Percentiles rank a stretch among this genome's conserved stretches.
These are phyloP conservation scores for Centropristis striata DNA, from an alignment of 2,113 vertebrate species.

Conservation along the genomic window DNA sequence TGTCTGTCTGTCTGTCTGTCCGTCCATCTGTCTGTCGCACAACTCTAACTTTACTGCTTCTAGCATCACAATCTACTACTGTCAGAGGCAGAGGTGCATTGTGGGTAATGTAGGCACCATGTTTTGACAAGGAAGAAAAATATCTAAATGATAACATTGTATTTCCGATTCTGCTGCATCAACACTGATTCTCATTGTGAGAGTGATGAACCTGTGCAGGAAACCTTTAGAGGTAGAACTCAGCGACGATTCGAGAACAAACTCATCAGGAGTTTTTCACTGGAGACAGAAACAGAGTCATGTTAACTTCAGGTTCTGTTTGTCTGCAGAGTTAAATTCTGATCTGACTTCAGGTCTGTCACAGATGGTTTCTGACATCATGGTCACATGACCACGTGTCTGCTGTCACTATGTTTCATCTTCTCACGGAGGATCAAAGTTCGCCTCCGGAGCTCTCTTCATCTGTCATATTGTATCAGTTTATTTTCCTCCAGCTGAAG, in stretches of 20 bases:
- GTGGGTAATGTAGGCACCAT: no score
- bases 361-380: slow-evolving; percentile 29
- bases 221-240: not conserved
- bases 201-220: no score
- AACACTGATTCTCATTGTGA: no score
- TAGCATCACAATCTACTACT: no score
- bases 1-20: not conserved
- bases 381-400: slow-evolving; percentile 26
- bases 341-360: not conserved
- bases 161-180: no score
- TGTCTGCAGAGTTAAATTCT: not conserved
- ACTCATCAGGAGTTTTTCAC: not conserved
- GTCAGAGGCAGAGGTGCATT: no score
- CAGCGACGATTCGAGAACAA: not conserved
- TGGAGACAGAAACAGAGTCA: not conserved
- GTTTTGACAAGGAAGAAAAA: no score
- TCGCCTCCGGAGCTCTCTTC: not conserved
- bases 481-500: no score
- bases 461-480: not conserved
- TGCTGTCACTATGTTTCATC: slow-evolving; percentile 16
- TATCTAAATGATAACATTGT: no score
- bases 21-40: not conserved
- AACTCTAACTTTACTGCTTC: no score
- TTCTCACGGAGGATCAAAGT: not conserved
- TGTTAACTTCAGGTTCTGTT: no score